These are phyloP conservation scores for Rhabdomys dilectus DNA, from an alignment of 2,113 vertebrate genomes.

Conservation along the genomic window DNA sequence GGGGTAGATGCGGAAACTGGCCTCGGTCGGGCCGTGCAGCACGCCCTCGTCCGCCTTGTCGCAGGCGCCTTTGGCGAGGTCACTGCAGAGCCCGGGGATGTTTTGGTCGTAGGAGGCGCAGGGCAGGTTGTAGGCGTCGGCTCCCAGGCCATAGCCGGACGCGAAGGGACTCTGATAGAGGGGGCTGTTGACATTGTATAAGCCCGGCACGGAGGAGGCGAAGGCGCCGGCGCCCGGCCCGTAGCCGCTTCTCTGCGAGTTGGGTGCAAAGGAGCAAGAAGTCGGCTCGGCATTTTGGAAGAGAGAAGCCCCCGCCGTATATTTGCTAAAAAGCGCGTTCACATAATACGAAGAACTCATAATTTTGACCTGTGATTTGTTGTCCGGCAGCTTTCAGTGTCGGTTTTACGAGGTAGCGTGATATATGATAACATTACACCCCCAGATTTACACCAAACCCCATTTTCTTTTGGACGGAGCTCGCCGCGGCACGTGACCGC, in stretches of 20 bases:
- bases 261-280: constrained; percentile 92
- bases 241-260: constrained; percentile 91
- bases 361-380: constrained; percentile 98
- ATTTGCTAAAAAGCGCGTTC: constrained; percentile 97
- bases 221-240: constrained; percentile 90
- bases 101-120: constrained; percentile 94
- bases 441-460: constrained; percentile 98
- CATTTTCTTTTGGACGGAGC: constrained; percentile 95
- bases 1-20: constrained; percentile 94
- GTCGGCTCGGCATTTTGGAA: constrained; percentile 93
- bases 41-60: constrained; percentile 91
- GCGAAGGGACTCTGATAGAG: constrained; percentile 91
- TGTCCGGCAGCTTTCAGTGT: constrained; percentile 96
- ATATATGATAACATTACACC: constrained; percentile 99
- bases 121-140: constrained; percentile 91
- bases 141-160: constrained; percentile 90
- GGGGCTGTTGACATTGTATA: constrained; percentile 93
- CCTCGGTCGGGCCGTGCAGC: constrained; percentile 91
- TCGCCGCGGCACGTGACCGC: constrained; percentile 92
- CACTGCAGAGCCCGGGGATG: constrained; percentile 92
- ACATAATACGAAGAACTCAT: constrained; percentile 98
- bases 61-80: constrained; percentile 92
- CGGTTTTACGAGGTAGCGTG: constrained; percentile 99
- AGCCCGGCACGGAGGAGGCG: constrained; percentile 90
- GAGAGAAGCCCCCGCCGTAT: constrained; percentile 92